Evolutionary conservation across 2,888 invertebrate species (phyloP).

Genomic region (Girardia tigrina): DNA sequence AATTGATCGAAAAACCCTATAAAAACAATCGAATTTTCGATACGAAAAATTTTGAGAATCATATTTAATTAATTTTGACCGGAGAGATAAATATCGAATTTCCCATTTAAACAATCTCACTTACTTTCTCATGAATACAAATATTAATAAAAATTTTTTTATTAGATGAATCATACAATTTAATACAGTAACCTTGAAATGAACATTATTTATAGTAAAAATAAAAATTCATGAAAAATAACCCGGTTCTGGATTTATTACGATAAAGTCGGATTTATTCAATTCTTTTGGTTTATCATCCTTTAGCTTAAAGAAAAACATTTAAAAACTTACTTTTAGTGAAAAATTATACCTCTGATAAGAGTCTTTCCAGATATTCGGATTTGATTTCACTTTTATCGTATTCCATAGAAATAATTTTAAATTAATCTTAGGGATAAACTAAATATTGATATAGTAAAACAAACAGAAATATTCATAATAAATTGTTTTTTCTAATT

Average conservation of each 20-base stretch:
- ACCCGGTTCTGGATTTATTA: neutral
- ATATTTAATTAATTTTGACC: no score
- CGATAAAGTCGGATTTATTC: neutral
- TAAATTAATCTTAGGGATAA: neutral
- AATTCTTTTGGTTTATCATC: neutral
- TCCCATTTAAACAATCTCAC: no score
- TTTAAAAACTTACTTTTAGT: no score
- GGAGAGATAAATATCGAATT: no score
- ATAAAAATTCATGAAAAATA: neutral
- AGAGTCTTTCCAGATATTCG: slow-evolving; percentile 13
- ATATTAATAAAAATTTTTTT: neutral
- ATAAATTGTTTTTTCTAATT: neutral
- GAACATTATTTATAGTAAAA: neutral
- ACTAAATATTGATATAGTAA: slow-evolving; percentile 1
- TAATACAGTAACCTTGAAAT: neutral
- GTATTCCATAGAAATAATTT: slow-evolving; percentile 21
- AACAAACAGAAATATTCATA: neutral
- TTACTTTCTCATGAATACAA: neutral
- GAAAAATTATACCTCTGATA: neutral
- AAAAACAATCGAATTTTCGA: no score
- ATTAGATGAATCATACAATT: neutral
- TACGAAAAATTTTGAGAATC: no score
- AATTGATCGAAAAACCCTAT: no score
- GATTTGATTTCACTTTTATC: slow-evolving; percentile 8
- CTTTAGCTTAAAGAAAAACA: neutral